Base-by-base conservation (phyloP, 2,113 vertebrate genomes). In the Sander lucioperca region DNA sequence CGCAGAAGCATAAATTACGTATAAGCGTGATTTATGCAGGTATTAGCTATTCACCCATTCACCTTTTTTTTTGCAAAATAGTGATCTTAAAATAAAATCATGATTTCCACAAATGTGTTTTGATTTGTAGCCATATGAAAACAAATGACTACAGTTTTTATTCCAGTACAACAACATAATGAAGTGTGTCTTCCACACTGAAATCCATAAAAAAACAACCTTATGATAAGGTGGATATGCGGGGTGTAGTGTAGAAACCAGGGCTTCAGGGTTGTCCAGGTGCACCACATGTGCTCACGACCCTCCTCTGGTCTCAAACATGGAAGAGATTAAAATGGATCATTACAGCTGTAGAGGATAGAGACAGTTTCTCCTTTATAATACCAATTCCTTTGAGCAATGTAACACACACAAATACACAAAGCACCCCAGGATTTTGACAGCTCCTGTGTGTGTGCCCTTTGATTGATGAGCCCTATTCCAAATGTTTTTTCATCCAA, bases 391-490 rank as follows among this genome's bases (percentile, higher is more conserved):
- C 84, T 79, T 48, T 48, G 63, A 82, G 65, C 75, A 5, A 43
- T 68, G 70, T 15, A 70, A 80, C 77, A 86, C 53, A 64, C 72
- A 88, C 25, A 10, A 58, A 79, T 73, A 84, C 63, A 59, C 75
- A 65, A 63, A 25, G 74, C 83, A 59, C 85, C 61, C 88, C 85
- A 73, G 93, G 94, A 91, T 80, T 86, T 77, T 89, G 94, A 94
- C 93, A 94, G 92, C 90, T 91, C 92, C 89, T 86, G 88, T 74
- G 86, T 89, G 89, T 86, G 85, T 76, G 84, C 73, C 82, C 82
- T 92, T 88, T 95, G 95, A 95, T 95, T 94, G 95, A 95, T 95
- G 95, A 94, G 84, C 85, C 72, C 84, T 77, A 91, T 91, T 92
- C 92, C 86, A 93, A 94, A 95, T 93, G 93, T 94, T 94, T 94